These are phyloP conservation scores for Noctua fimbriata DNA, from an alignment of 2,888 invertebrate species.

Conservation along the genomic window DNA sequence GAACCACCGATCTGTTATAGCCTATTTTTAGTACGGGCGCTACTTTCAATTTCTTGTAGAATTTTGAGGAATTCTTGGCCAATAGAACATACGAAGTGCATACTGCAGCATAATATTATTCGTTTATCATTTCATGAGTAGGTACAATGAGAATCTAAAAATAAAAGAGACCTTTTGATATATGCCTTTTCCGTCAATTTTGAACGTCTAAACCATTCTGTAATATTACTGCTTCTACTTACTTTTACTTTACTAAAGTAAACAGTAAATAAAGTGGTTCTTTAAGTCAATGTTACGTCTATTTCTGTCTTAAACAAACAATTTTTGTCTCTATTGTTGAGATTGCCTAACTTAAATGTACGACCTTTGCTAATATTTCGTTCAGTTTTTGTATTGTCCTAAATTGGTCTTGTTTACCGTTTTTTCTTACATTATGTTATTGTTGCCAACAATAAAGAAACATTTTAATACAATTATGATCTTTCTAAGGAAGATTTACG, in stretches of 20 bases:
- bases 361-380: conserved; percentile 39
- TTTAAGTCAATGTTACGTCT: conserved; percentile 32
- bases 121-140: neutral
- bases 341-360: conserved; percentile 36
- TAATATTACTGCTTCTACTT: conserved; percentile 6
- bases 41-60: conserved; percentile 4
- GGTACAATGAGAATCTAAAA: neutral
- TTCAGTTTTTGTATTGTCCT: conserved; percentile 35
- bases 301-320: conserved; percentile 40
- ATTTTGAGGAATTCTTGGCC: neutral
- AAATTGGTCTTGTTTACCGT: conserved; percentile 35
- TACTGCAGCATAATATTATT: neutral
- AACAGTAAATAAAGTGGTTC: conserved; percentile 30
- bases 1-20: conserved; percentile 21
- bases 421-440: conserved; percentile 23
- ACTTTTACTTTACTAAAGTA: conserved; percentile 3
- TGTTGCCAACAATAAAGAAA: conserved; percentile 40
- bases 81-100: neutral
- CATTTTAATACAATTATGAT: conserved; percentile 35
- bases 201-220: neutral
- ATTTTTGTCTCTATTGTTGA: conserved; percentile 27
- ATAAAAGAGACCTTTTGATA: neutral
- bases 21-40: conserved; percentile 19
- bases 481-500: conserved; percentile 43
- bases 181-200: neutral